Base-by-base conservation (phyloP, 2,888 invertebrate species). In the Rotaria sp. region DNA sequence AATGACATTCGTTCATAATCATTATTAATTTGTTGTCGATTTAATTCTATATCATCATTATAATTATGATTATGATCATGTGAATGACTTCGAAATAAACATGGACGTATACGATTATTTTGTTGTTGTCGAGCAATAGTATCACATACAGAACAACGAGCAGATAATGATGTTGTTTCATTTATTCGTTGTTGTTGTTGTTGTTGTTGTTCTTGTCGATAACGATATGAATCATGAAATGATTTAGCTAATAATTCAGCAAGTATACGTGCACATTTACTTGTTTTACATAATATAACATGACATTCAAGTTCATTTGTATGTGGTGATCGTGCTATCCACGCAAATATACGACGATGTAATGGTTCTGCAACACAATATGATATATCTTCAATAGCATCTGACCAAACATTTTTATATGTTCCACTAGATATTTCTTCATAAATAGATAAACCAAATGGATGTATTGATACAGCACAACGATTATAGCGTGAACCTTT, bases 301-400 rank as follows among this genome's bases (percentile, higher is more conserved):
- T 80, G 80, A 45, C 80, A 80, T 26, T 80, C 80, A 26, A 80
- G 45, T 80, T 80, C 80, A 45, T 80, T 45, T 7, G 45, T 80
- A n/a, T 45, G 80, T n/a, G 45, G 41, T 15, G 41, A 41, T n/a
- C 80, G 80, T 13, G 80, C 80, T n/a, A 80, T 80, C 80, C 80
- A 80, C 3, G 80, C 80, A 45, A 80, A 80, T 80, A 80, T n/a
- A 5, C 45, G 41, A 45, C 80, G 80, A 80, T 80, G n/a, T n/a
- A 45, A 80, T 26, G 80, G 80, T 80, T 80, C 80, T 13, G 80
- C 80, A n/a, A 80, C 80, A 80, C 80, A 80, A 80, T 80, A 80
- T 8, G 80, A 80, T 26, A 80, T 80, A 80, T 80, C 80, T 80
- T 80, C 80, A 45, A 80, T 80, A 41, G 41, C 11, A 80, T 80